A percentile compares a stretch with the other conserved stretches of the same genome.
Evolutionary conservation across 2,113 vertebrate genomes (phyloP).

Genomic region (Labrus mixtus): DNA sequence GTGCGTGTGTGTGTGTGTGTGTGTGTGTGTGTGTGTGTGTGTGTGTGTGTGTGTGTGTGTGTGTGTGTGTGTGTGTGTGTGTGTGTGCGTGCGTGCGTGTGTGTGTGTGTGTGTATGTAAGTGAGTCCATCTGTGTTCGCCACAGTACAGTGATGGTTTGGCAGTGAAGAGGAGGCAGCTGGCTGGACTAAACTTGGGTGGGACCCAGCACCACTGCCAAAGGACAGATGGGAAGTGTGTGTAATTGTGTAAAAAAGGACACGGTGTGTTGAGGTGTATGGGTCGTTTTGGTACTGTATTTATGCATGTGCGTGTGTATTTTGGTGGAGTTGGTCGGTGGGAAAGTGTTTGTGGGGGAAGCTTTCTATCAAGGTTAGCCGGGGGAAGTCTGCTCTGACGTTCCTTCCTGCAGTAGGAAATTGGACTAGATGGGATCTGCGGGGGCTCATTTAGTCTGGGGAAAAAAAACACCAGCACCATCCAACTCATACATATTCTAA

Average conservation of each 20-base stretch:
- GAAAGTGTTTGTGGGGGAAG: constrained; percentile 21
- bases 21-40: too few species aligned
- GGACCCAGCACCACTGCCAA: constrained; percentile 50
- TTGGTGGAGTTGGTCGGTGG: constrained; percentile 5
- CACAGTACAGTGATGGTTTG: constrained; percentile 62
- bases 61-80: constrained; percentile 14
- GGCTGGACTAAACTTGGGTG: constrained; percentile 46
- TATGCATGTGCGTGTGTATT: constrained; percentile 28
- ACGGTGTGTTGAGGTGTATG: constrained; percentile 7
- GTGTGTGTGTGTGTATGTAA: constrained; percentile 30
- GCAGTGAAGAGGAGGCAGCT: constrained; percentile 53
- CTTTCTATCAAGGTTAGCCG: constrained; percentile 42
- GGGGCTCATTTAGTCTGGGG: constrained; percentile 36
- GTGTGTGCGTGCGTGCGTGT: too few species aligned
- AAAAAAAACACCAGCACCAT: constrained; percentile 56
- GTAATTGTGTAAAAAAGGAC: constrained; percentile 18
- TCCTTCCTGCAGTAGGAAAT: constrained; percentile 61
- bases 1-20: constrained; percentile 12
- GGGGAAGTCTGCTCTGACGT: constrained; percentile 32
- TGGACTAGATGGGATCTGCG: constrained; percentile 45
- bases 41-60: background rate
- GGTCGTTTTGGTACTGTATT: constrained; percentile 16
- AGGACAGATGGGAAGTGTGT: constrained; percentile 49
- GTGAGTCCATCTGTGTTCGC: constrained; percentile 51
- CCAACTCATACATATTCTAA: constrained; percentile 36